Evolutionary conservation across 2,797 vertebrate genomes (phyloP), one percentile per base, ranked within the genome.

Genomic region (Craterocephalus amniculus): DNA sequence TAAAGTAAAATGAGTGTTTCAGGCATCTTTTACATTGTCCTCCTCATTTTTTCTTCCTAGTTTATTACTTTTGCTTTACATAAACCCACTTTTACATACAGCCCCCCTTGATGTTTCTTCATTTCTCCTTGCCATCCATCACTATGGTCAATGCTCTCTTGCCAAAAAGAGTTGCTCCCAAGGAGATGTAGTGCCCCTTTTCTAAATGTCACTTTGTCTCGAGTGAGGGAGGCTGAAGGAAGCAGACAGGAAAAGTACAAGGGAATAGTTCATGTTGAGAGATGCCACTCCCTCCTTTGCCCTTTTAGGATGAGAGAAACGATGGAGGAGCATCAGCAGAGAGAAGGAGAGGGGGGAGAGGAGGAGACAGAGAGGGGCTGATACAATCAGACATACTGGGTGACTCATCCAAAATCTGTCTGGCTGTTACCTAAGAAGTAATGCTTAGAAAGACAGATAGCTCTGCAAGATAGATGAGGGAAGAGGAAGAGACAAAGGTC

Each of bases 181-280:
- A 67, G 38, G 85, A 87, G 71, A 87, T 63, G 6, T 29, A 29
- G 63, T 65, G 83, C 89, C 84, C 81, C 80, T 85, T 81, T 81
- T 83, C 81, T 85, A 91, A 93, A 94, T 92, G 89, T 92, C 87
- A 94, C 77, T 85, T 90, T 89, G 79, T 89, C 91, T 89, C 83
- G 75, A 81, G 79, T 73, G 76, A 78, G 67, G 64, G 59, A 56
- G 54, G 75, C 34, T n/a, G 63, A 79, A 80, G 70, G 63, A 83
- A 78, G 56, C 64, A 45, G 56, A 67, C 63, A 76, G 55, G 31
- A 32, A 54, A 81, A 82, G 76, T 55, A 79, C 61, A 77, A 81
- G 67, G 51, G 61, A 72, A 67, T 72, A 80, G 83, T 90, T 89
- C 81, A 84, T 83, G 70, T 40, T 67, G 81, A 81, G 76, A 78